Percentiles rank a stretch among this genome's conserved stretches.
Evolutionary conservation across 1,140 invertebrate genomes (phyloP).

Genomic region (Nephotettix cincticeps): DNA sequence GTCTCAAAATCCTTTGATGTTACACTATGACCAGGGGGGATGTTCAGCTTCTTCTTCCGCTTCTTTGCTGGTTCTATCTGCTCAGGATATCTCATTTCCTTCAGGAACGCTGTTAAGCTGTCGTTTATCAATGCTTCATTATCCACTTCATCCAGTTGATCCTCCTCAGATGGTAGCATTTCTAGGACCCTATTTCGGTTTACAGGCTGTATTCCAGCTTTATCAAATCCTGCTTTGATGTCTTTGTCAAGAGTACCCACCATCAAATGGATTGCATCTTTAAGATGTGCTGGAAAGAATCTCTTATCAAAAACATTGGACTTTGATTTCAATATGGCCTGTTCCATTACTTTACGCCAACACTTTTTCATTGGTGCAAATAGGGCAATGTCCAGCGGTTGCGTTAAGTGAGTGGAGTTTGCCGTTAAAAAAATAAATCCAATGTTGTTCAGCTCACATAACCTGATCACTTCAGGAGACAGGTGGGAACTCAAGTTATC

Average conservation of each 20-base stretch:
- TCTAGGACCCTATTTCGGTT: constrained; percentile 35
- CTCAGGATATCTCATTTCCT: neutral
- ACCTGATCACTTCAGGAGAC: constrained; percentile 41
- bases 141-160: neutral
- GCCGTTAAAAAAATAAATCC: constrained; percentile 46
- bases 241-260: constrained; percentile 34
- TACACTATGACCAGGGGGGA: constrained; percentile 3
- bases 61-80: neutral
- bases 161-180: neutral
- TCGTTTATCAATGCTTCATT: neutral
- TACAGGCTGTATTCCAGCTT: constrained; percentile 38
- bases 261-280: constrained; percentile 32
- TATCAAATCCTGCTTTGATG: constrained; percentile 38
- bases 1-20: neutral
- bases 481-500: constrained; percentile 50
- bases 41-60: neutral
- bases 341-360: constrained; percentile 46
- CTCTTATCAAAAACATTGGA: constrained; percentile 35
- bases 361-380: constrained; percentile 46
- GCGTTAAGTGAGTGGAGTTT: constrained; percentile 48
- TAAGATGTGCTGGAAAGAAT: constrained; percentile 38
- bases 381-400: constrained; percentile 51
- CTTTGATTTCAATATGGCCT: constrained; percentile 44
- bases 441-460: constrained; percentile 45
- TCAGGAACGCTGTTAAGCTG: neutral